A percentile compares a stretch with the other conserved stretches of the same genome.
phyloP scores from a whole-genome alignment of 2,797 vertebrate genomes.

The Poeciliopsis turneri region DNA sequence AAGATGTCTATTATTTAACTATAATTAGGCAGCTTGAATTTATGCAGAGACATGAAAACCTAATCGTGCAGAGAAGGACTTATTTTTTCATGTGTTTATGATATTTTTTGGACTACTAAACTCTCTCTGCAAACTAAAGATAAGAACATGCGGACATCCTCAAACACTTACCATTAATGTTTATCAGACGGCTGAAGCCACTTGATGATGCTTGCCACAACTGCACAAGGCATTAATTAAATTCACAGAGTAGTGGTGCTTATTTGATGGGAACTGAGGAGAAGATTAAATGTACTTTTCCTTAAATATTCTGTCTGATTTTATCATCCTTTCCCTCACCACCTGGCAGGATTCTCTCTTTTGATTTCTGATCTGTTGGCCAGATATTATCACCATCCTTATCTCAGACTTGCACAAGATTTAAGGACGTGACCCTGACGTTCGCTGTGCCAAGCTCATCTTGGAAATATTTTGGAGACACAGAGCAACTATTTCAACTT shows the following conservation, averaged over 20 bases:
- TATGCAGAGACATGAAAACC: neutral
- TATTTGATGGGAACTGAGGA: slow-evolving; percentile 45
- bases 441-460: slow-evolving; percentile 19
- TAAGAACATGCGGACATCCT: slow-evolving; percentile 32
- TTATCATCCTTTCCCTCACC: slow-evolving; percentile 27
- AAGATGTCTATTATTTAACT: neutral
- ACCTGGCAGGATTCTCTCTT: slow-evolving; percentile 48
- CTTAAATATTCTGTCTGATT: slow-evolving; percentile 59
- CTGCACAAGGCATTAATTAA: slow-evolving; percentile 54
- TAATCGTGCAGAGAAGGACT: neutral
- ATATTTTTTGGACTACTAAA: neutral
- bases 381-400: slow-evolving; percentile 64
- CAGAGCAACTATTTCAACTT: slow-evolving; percentile 7
- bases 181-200: slow-evolving; percentile 30
- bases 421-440: slow-evolving; percentile 57
- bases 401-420: slow-evolving; percentile 59
- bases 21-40: neutral
- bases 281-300: slow-evolving; percentile 45
- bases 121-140: slow-evolving; percentile 1
- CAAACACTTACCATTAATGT: slow-evolving; percentile 32
- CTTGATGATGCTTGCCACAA: slow-evolving; percentile 18
- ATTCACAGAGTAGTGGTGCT: slow-evolving; percentile 35
- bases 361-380: slow-evolving; percentile 62
- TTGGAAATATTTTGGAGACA: slow-evolving; percentile 32
- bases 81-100: neutral